Percentiles rank a stretch among this genome's conserved stretches.
Evolutionary conservation across 2,888 invertebrate genomes (phyloP).

Genomic region (Hypena proboscidalis): DNA sequence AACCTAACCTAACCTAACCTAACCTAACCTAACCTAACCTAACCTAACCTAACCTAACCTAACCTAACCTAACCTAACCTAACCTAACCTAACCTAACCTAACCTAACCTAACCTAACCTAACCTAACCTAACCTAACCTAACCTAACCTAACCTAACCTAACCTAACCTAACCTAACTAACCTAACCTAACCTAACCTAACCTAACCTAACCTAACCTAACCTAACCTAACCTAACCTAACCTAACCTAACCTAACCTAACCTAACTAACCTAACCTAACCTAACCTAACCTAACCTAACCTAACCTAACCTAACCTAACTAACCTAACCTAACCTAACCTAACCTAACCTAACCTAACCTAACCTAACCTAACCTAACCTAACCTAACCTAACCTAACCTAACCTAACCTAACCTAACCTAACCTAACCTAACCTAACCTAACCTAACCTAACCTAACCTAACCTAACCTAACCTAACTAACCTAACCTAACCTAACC

Average conservation of each 20-base stretch:
- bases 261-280: slow-evolving; percentile 16
- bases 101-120: slow-evolving; percentile 20
- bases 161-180: slow-evolving; percentile 20
- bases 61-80: slow-evolving; percentile 17
- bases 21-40: slow-evolving; percentile 21
- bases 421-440: slow-evolving; percentile 18
- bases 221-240: slow-evolving; percentile 18
- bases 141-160: slow-evolving; percentile 19
- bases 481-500: slow-evolving; percentile 19
- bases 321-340: slow-evolving; percentile 19
- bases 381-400: slow-evolving; percentile 22
- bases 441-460: slow-evolving; percentile 18
- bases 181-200: slow-evolving; percentile 21
- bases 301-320: slow-evolving; percentile 20
- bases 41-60: slow-evolving; percentile 16
- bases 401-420: slow-evolving; percentile 22
- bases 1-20: slow-evolving; percentile 22
- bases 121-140: slow-evolving; percentile 19
- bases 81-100: slow-evolving; percentile 18
- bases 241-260: slow-evolving; percentile 20
- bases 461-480: slow-evolving; percentile 18
- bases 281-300: slow-evolving; percentile 20
- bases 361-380: slow-evolving; percentile 20
- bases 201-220: slow-evolving; percentile 16
- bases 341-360: slow-evolving; percentile 22